Conservation (phyloP, 1,140 invertebrate genomes). For the Cheumatopsyche charites region DNA sequence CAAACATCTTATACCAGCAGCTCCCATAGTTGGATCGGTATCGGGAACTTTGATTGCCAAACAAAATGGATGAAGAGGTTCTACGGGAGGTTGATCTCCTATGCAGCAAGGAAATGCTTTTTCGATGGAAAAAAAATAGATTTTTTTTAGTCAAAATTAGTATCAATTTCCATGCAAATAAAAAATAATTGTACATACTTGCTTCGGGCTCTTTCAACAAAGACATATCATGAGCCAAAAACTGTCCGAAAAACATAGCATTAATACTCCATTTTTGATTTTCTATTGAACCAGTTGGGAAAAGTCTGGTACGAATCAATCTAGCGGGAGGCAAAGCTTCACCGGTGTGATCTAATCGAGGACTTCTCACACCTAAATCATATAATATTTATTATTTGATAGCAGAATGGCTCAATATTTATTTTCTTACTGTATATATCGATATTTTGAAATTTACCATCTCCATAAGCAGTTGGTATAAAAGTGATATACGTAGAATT, state of each 20-base stretch:
- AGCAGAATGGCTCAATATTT: no score
- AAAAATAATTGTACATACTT: no score
- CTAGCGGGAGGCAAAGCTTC: constrained; percentile 35
- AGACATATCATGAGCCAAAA: constrained; percentile 64
- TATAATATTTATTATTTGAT: no score
- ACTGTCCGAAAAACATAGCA: constrained; percentile 63
- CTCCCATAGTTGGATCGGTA: constrained; percentile 29
- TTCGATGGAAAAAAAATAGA: no score
- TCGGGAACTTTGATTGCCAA: constrained; percentile 39
- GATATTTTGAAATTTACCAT: constrained; percentile 57
- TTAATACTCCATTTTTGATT: constrained; percentile 15
- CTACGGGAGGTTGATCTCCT: no score
- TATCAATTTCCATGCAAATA: constrained; percentile 32
- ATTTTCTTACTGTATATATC: no score
- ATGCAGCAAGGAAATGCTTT: no score
- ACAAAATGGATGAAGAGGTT: constrained; percentile 38
- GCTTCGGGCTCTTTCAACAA: constrained; percentile 45
- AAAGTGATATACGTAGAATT: constrained; percentile 70
- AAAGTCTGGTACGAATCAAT: no score
- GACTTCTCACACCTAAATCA: background rate
- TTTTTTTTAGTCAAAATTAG: constrained; percentile 5
- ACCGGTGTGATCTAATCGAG: background rate
- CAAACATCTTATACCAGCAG: constrained; percentile 47
- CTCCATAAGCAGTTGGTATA: constrained; percentile 66
- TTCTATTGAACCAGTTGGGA: background rate